Conservation (phyloP, 2,797 vertebrate genomes). For the Scolopax rusticola region DNA sequence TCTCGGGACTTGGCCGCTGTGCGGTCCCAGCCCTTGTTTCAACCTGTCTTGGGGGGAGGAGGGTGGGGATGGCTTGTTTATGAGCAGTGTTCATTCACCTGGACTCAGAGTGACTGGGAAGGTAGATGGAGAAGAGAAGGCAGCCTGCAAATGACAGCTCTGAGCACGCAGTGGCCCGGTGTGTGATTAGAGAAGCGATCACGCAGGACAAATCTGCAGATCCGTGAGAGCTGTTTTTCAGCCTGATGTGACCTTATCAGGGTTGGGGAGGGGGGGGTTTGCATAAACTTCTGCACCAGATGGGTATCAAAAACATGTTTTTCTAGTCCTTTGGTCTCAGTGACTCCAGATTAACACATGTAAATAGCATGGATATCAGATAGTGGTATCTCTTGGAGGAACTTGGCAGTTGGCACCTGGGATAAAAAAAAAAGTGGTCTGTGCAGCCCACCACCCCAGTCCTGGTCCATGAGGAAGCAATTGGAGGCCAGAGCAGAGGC, state of each 20-base stretch:
- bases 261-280: background rate
- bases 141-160: background rate
- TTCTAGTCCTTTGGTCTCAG: background rate
- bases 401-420: background rate
- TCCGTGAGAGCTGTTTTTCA: background rate
- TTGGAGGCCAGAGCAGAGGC: background rate
- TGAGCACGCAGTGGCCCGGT: background rate
- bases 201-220: background rate
- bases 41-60: constrained; percentile 43
- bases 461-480: background rate
- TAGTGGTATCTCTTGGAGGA: background rate
- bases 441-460: background rate
- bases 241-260: background rate
- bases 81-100: constrained; percentile 10
- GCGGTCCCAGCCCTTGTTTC: background rate
- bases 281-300: background rate
- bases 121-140: background rate
- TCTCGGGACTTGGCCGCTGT: background rate
- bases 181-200: background rate
- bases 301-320: background rate
- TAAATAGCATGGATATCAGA: background rate
- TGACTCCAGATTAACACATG: background rate
- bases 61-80: constrained; percentile 12
- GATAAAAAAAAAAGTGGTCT: background rate
- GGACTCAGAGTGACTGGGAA: background rate